Percentiles rank a stretch among this genome's conserved stretches.
Evolutionary conservation across 2,797 vertebrate species (phyloP).

Genomic region (Sparus aurata): DNA sequence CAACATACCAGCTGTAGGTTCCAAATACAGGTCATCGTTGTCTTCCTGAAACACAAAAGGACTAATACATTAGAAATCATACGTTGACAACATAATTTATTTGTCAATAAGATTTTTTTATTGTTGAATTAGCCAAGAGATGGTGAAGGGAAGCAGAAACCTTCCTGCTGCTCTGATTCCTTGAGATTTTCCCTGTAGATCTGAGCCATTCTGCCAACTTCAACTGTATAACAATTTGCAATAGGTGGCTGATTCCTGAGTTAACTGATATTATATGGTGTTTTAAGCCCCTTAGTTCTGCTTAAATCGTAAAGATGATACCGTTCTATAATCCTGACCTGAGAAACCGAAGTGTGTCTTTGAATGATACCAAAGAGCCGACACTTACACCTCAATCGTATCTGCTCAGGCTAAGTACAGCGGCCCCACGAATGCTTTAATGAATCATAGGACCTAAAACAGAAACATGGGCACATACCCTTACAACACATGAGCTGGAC

Average conservation of each 20-base stretch:
- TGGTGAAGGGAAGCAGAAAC: not conserved
- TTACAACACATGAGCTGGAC: too few relatives aligned
- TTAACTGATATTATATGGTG: not conserved
- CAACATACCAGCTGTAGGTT: slow-evolving; percentile 79
- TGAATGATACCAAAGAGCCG: not conserved
- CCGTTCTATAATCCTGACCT: not conserved
- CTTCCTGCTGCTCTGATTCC: not conserved
- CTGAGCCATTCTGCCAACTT: not conserved
- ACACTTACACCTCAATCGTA: not conserved
- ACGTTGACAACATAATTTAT: not conserved
- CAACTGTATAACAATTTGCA: not conserved
- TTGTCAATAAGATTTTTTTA: not conserved
- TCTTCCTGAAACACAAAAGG: slow-evolving; percentile 72
- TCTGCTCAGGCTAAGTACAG: not conserved
- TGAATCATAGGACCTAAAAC: not conserved
- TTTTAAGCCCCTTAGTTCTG: not conserved
- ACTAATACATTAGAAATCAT: not conserved
- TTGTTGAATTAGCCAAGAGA: not conserved
- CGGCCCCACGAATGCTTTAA: not conserved
- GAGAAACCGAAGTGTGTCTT: not conserved
- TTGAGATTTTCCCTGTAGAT: not conserved
- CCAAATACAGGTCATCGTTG: slow-evolving; percentile 82
- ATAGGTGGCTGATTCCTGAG: not conserved
- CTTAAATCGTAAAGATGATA: not conserved
- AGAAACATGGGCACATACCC: not conserved